Percentiles rank a stretch among this genome's conserved stretches.
These are phyloP conservation scores for Aurelia aurita DNA, from an alignment of 30 jellyfish, hydroid and myxozoan genomes.

Conservation along the genomic window DNA sequence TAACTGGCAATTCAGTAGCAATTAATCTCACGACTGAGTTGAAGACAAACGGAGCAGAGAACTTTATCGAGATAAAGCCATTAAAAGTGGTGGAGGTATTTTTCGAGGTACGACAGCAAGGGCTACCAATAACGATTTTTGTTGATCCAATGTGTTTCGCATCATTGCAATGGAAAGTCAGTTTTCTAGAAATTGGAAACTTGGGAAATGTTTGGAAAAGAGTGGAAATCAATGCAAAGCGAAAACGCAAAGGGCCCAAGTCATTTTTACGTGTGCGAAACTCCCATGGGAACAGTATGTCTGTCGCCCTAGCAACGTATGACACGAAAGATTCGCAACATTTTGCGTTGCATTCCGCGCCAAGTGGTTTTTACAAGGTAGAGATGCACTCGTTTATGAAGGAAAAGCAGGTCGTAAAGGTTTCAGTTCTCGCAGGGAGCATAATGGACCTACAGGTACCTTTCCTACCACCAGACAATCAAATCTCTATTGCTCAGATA, in stretches of 20 bases:
- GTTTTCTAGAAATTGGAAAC: conserved; percentile 29
- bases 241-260: conserved; percentile 40
- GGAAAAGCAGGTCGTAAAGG: conserved; percentile 17
- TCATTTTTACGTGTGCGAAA: conserved; percentile 41
- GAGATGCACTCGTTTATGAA: conserved; percentile 30
- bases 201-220: conserved; percentile 28
- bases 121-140: conserved; percentile 30
- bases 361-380: conserved; percentile 51
- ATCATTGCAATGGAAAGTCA: conserved; percentile 45
- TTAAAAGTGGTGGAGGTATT: conserved; percentile 37
- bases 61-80: conserved; percentile 3
- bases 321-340: conserved; percentile 40
- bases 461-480: conserved; percentile 48
- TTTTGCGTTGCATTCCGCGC: conserved; percentile 53
- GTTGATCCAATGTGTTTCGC: conserved; percentile 51
- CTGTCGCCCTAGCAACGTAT: conserved; percentile 60
- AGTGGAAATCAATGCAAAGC: conserved; percentile 39
- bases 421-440: conserved; percentile 45
- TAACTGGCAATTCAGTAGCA: conserved; percentile 41
- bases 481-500: conserved; percentile 46
- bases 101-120: conserved; percentile 30
- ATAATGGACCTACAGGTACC: conserved; percentile 33
- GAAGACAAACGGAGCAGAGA: conserved; percentile 45
- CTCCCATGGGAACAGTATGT: conserved; percentile 22
- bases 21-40: conserved; percentile 26